Evolutionary conservation across 2,888 invertebrate species (phyloP).

Genomic region (Caenorhabditis japonica): DNA sequence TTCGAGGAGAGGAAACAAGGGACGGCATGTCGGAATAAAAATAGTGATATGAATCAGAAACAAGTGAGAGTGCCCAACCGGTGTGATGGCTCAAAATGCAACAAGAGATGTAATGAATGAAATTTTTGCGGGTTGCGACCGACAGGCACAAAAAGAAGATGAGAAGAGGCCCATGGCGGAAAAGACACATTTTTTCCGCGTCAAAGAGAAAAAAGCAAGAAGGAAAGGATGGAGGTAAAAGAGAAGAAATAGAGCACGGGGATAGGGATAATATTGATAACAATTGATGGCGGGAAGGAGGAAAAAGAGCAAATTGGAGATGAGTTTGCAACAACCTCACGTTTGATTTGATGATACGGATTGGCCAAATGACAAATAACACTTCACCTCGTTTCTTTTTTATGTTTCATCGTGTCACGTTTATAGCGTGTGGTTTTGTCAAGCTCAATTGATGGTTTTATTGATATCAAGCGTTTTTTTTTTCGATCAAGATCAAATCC

Average conservation of each 20-base stretch:
- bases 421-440: conserved; percentile 17
- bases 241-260: conserved; percentile 10
- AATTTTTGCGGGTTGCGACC: conserved; percentile 47
- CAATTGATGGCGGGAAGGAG: conserved; percentile 39
- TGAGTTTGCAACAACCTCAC: conserved; percentile 49
- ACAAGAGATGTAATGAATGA: conserved; percentile 52
- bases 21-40: too few relatives aligned
- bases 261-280: conserved; percentile 36
- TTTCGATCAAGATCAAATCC: too few relatives aligned
- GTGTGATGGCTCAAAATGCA: conserved; percentile 41
- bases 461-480: too few relatives aligned
- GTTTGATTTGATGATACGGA: conserved; percentile 46
- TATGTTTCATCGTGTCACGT: too few relatives aligned
- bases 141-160: conserved; percentile 34
- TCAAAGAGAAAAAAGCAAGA: background rate
- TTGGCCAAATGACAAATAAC: conserved; percentile 40
- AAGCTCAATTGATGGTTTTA: too few relatives aligned
- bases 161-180: too few relatives aligned
- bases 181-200: conserved; percentile 21
- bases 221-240: too few relatives aligned
- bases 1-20: conserved; percentile 1
- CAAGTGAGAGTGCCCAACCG: conserved; percentile 39
- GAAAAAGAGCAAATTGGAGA: conserved; percentile 52
- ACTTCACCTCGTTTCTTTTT: conserved; percentile 15
- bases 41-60: conserved; percentile 52